Base-by-base conservation (phyloP, 2,113 vertebrate species). In the Syrmaticus mikado region DNA sequence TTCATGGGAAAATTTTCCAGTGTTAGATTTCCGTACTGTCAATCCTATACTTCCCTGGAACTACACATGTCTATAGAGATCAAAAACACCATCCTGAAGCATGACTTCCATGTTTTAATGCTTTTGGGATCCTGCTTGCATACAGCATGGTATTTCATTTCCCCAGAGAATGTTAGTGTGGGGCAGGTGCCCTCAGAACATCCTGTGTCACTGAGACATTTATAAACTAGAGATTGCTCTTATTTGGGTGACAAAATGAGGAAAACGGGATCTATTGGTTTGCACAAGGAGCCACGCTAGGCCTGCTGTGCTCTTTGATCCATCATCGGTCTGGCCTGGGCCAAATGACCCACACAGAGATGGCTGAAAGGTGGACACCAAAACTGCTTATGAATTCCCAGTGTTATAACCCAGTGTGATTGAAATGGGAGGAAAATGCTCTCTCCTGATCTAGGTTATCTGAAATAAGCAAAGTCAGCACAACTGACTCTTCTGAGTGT, bases 261-360 rank as follows among this genome's bases (percentile, higher is more conserved):
- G 41, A 46, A 92, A 87, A 62, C 4, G 14, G 40, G 15, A 72
- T 13, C 52, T 84, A 81, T 78, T 36, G 12, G 60, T 89, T 81
- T 34, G 81, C 45, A 67, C 36, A 86, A 60, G 61, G 57, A 81
- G 8, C 34, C 41, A 50, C 27, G 28, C 27, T 70, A 88, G 25
- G 28, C 46, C 50, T 71, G 0, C 52, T 64, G 76, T 57, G 60
- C 10, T 68, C 48, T 76, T 77, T 80, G 64, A 11, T 1, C 57
- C 24, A 16, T 11, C 24, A 52, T 11, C 50, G 20, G 14, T 24
- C 61, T 1, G 2, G 20, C 50, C 67, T 32, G 32, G 25, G n/a
- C 53, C 2, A 1, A 12, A 52, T 11, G 58, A 73, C 36, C 22
- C 71, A 76, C 0, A 0, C 38, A 60, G 38, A 77, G 55, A 48